Conservation (phyloP, 2,113 vertebrate genomes). For the Gasterosteus aculeatus region DNA sequence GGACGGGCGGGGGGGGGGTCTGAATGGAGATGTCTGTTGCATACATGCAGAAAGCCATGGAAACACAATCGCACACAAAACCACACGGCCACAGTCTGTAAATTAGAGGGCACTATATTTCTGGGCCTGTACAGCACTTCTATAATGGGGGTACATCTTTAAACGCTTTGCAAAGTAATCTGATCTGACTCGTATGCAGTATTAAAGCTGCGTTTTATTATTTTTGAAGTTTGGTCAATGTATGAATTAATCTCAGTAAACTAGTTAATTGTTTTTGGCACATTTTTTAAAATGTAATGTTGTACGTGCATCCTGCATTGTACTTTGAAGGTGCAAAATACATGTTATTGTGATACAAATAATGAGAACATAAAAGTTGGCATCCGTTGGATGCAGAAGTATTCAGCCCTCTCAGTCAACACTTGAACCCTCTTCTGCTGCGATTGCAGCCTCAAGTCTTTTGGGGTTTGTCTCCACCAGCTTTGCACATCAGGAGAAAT, state of each 20-base stretch:
- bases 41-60: not conserved
- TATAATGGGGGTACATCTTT: not conserved
- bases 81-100: not conserved
- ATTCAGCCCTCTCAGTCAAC: too few relatives aligned
- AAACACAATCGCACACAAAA: constrained; percentile 29
- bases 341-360: too few relatives aligned
- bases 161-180: not conserved
- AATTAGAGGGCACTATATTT: not conserved
- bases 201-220: not conserved
- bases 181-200: not conserved
- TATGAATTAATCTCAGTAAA: not conserved
- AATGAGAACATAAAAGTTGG: too few relatives aligned
- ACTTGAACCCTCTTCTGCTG: too few relatives aligned
- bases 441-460: too few relatives aligned
- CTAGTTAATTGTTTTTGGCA: too few relatives aligned
- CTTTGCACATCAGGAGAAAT: too few relatives aligned
- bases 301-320: too few relatives aligned
- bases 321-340: too few relatives aligned
- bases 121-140: not conserved
- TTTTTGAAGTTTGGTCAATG: not conserved
- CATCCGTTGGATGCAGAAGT: too few relatives aligned
- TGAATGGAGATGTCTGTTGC: constrained; percentile 57
- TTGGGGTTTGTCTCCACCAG: too few relatives aligned
- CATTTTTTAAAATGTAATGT: too few relatives aligned
- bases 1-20: constrained; percentile 35